A percentile compares a stretch with the other conserved stretches of the same genome.
Conservation (phyloP, 1,140 invertebrate genomes). For the Drosophila sturtevanti region DNA sequence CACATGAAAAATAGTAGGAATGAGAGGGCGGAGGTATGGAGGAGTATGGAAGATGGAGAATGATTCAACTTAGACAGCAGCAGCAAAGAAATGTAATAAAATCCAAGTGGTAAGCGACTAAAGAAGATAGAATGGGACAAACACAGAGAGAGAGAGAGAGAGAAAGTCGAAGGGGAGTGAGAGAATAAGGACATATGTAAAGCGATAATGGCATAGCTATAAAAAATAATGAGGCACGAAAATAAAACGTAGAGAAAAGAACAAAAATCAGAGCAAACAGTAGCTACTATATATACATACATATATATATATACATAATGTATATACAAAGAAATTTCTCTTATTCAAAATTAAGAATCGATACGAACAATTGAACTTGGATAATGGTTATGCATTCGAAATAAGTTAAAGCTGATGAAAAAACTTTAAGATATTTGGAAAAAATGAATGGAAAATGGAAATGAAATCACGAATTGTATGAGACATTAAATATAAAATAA, state of each 20-base stretch:
- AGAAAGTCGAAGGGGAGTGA: no score
- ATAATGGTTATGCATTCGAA: constrained; percentile 9
- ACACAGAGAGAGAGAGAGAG: neutral
- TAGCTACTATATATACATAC: constrained; percentile 2
- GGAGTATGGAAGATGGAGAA: neutral
- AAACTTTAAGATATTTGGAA: no score
- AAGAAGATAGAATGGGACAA: constrained; percentile 23
- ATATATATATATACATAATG: neutral
- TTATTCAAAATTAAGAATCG: constrained; percentile 43
- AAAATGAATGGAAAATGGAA: no score
- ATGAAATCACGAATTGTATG: neutral
- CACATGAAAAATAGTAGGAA: neutral
- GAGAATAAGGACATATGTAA: constrained; percentile 50
- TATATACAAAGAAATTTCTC: constrained; percentile 12
- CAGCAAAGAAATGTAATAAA: constrained; percentile 45
- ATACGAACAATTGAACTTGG: constrained; percentile 33
- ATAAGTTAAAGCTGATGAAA: neutral
- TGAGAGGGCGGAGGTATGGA: no score
- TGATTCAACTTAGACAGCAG: neutral
- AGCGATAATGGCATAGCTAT: constrained; percentile 61
- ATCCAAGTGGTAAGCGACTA: constrained; percentile 24
- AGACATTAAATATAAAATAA: neutral
- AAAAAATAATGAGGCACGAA: constrained; percentile 71
- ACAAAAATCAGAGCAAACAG: constrained; percentile 39
- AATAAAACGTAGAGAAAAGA: constrained; percentile 4